Base-by-base conservation (phyloP, 92 coral and sea anemone species). In the Palythoa grandiflora region DNA sequence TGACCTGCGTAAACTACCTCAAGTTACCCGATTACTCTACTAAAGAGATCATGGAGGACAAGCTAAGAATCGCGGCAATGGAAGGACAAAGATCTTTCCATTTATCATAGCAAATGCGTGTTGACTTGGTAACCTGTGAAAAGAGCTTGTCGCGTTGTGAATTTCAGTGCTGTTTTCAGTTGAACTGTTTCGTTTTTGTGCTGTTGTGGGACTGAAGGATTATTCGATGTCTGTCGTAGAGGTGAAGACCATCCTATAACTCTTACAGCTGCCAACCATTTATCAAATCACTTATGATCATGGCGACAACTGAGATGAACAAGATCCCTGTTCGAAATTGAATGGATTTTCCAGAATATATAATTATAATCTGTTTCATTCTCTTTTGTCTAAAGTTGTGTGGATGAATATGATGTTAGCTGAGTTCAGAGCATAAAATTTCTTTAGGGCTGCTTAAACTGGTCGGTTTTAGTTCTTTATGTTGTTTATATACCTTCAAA, bases 51-150 rank as follows among this genome's bases (percentile, higher is more conserved):
- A 97, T 97, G 99, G 83, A 87, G 48, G 94, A 89, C 8, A 97
- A 95, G 71, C 96, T 97, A 5, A 78, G 60, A 76, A 77, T 85
- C 77, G 98, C 99, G 2, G 99, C 96, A 16, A 71, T 89, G 73
- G 99, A 97, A 87, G 99, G 99, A 80, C 99, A 97, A 83, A 94
- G 94, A 61, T 97, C 99, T 3, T 97, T 97, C 88, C 99, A 97
- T 79, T 92, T 97, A 84, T 97, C 99, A 48, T 81, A 81, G 59
- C 86, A 81, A 44, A 5, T 5, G 21, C 75, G 71, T 66, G 59
- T 80, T 70, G 40, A 35, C 44, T 70, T 70, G 17, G 39, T 35
- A 47, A 65, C 61, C 3, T 15, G 71, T n/a, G 71, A 21, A 65
- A 11, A 6, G 28, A 14, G n/a, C 17, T 17, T 4, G 36, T 65